These are phyloP conservation scores for Anolis carolinensis DNA, from an alignment of 2,113 vertebrate species.

Conservation along the genomic window DNA sequence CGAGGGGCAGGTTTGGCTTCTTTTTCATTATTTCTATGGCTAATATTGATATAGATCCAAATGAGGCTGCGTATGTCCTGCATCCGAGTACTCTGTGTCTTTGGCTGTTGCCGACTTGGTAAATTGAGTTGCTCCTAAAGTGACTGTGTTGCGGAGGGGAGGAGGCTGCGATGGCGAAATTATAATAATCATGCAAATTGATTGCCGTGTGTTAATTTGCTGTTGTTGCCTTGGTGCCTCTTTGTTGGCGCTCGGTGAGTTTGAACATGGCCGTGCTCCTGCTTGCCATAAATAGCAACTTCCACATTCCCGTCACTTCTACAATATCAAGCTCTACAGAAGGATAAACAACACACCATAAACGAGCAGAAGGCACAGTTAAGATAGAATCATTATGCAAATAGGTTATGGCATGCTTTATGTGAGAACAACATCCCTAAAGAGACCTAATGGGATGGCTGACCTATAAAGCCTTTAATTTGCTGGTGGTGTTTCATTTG, in stretches of 20 bases:
- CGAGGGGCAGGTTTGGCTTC: not conserved
- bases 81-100: not conserved
- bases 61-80: not conserved
- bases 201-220: slow-evolving; percentile 49
- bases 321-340: slow-evolving; percentile 66
- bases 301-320: slow-evolving; percentile 66
- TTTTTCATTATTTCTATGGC: not conserved
- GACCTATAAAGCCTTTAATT: slow-evolving; percentile 83
- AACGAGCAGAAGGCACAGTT: slow-evolving; percentile 79
- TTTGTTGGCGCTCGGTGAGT: slow-evolving; percentile 33
- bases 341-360: slow-evolving; percentile 78
- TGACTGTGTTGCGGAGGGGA: not conserved
- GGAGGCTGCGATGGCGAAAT: not conserved
- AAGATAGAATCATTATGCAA: slow-evolving; percentile 80
- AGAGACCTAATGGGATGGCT: slow-evolving; percentile 79
- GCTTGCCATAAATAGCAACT: slow-evolving; percentile 70
- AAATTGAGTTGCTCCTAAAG: not conserved
- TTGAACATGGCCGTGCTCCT: slow-evolving; percentile 55
- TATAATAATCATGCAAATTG: slow-evolving; percentile 11
- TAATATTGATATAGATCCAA: not conserved
- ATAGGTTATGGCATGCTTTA: slow-evolving; percentile 79
- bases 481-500: slow-evolving; percentile 80
- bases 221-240: slow-evolving; percentile 50
- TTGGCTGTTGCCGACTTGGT: not conserved
- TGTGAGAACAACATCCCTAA: slow-evolving; percentile 78